Conservation (phyloP, 2,797 vertebrate species). For the Ataeniobius toweri region DNA sequence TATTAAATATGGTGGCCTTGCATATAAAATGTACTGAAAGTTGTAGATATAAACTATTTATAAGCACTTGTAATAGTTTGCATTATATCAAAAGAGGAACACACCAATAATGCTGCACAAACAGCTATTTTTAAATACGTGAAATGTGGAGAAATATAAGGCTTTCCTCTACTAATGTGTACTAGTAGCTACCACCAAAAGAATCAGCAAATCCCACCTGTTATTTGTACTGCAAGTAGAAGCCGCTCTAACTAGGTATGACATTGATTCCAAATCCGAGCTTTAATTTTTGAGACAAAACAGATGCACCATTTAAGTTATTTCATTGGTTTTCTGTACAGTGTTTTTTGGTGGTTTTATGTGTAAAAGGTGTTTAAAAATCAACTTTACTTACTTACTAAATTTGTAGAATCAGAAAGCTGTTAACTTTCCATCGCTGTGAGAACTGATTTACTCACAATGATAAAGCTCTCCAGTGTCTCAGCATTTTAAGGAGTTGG, state of each 20-base stretch:
- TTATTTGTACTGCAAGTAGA: not conserved
- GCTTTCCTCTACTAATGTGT: not conserved
- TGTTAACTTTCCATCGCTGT: not conserved
- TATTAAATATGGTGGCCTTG: too few species aligned
- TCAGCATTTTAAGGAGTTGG: slow-evolving; percentile 27
- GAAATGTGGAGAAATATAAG: not conserved
- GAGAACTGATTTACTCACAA: not conserved
- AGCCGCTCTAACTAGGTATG: not conserved
- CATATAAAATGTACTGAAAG: too few species aligned
- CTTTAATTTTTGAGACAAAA: not conserved
- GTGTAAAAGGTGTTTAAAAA: too few species aligned
- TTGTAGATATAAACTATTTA: too few species aligned
- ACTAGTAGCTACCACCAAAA: not conserved
- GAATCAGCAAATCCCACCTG: not conserved
- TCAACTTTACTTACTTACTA: not conserved
- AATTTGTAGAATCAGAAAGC: not conserved
- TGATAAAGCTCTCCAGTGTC: not conserved
- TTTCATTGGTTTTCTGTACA: too few species aligned
- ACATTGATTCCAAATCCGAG: not conserved
- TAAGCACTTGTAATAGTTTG: too few species aligned
- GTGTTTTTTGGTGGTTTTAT: too few species aligned
- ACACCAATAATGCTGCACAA: too few species aligned
- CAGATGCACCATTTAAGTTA: not conserved
- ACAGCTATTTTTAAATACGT: not conserved
- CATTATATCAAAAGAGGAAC: too few species aligned